phyloP scores from a whole-genome alignment of 1,140 invertebrate species.

The Venustaconcha ellipsiformis region DNA sequence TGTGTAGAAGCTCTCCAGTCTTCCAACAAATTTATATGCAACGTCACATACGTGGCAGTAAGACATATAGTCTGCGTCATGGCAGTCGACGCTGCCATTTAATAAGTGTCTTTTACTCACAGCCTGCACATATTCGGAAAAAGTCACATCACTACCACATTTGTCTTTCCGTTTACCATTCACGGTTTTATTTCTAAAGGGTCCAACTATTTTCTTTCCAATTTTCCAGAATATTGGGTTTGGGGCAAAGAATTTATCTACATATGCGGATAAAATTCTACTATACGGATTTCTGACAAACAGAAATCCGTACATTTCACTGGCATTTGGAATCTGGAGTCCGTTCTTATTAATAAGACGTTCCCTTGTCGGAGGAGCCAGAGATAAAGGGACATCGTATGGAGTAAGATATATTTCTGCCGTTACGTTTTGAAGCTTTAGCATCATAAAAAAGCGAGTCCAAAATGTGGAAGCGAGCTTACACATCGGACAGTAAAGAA shows the following conservation, averaged over 20 bases:
- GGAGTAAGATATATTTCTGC: conserved; percentile 3
- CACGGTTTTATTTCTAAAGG: conserved; percentile 1
- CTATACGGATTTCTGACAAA: conserved; percentile 38
- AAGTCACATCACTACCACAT: conserved; percentile 34
- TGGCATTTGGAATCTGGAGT: background rate
- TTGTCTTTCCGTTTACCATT: background rate
- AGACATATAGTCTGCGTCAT: conserved; percentile 17
- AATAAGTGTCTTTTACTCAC: conserved; percentile 2
- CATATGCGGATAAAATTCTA: conserved; percentile 36
- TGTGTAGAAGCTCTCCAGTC: conserved; percentile 29
- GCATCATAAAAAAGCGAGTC: conserved; percentile 24
- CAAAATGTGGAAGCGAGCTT: conserved; percentile 32
- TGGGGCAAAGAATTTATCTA: conserved; percentile 40
- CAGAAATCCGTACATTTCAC: conserved; percentile 26
- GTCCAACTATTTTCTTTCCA: background rate
- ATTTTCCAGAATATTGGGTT: conserved; percentile 34
- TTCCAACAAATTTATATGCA: conserved; percentile 34
- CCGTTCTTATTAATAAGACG: background rate
- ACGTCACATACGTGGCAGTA: conserved; percentile 34
- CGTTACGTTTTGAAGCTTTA: conserved; percentile 2
- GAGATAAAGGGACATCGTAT: conserved; percentile 13
- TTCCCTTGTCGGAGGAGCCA: conserved; percentile 16
- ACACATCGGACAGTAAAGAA: conserved; percentile 30
- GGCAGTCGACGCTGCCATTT: conserved; percentile 24
- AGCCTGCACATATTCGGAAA: conserved; percentile 33